Evolutionary conservation across 2,888 invertebrate genomes (phyloP), one percentile per base, ranked within the genome.

Genomic region (Merodon equestris): DNA sequence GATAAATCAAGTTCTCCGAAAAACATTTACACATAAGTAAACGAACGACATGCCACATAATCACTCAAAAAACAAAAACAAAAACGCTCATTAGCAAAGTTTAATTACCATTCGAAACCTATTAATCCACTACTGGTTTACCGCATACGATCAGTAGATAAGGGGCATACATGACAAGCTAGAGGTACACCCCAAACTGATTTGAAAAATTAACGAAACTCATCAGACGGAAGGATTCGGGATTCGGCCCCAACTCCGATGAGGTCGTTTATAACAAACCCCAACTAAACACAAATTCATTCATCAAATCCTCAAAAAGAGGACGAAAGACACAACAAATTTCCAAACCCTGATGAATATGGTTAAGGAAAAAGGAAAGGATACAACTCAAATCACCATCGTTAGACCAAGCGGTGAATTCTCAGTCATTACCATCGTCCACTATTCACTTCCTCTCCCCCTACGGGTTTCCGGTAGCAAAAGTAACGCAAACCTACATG

Each of bases 351-450:
- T 9, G 12, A 67, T 68, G 67, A 73, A 27, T 27, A 7, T 27
- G 27, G 27, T 27, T 4, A 7, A 27, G 7, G 27, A n/a, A n/a
- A n/a, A n/a, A 7, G 27, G 7, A 73, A 77, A 77, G 67, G 67
- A 53, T 73, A 68, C 7, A 27, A 27, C 73, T 77, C 77, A 48
- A 67, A 73, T 77, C 63, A 77, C 77, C 67, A 58, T 63, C 73
- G 73, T 68, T 73, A 73, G 72, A 68, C 67, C 63, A 73, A 27
- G 27, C 27, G 73, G 67, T 73, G 53, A 67, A 67, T 67, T 42
- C 72, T 73, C 73, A 77, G 67, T 77, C 77, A 77, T 77, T 77
- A 77, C 44, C 77, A 77, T 66, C 67, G 48, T 53, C 63, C 27
- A 57, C 47, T 57, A 45, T 17, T 27, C 38, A 40, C 10, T 47